phyloP scores from a whole-genome alignment of 2,888 invertebrate genomes.

The Epirrhoe alternata region DNA sequence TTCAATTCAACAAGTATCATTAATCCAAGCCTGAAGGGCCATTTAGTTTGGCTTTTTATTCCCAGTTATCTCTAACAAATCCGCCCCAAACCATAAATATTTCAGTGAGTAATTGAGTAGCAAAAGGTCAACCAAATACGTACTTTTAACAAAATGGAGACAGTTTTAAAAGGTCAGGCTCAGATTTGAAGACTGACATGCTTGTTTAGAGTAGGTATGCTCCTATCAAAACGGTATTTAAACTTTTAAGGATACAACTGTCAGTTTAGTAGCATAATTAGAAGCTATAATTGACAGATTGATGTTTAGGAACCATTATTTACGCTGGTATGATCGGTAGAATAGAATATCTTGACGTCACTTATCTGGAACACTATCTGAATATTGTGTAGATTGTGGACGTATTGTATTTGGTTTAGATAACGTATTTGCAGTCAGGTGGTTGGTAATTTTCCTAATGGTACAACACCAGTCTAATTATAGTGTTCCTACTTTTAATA shows the following conservation, averaged over 20 bases:
- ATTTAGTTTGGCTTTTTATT: conserved; percentile 2
- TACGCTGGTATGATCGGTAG: conserved; percentile 3
- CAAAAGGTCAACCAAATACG: conserved; percentile 4
- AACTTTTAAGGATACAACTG: background rate
- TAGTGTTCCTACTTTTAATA: background rate
- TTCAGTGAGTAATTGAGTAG: conserved; percentile 11
- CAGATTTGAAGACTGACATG: background rate
- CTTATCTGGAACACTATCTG: conserved; percentile 21
- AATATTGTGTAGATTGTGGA: conserved; percentile 11
- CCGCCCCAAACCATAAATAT: conserved; percentile 13
- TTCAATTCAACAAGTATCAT: conserved; percentile 16
- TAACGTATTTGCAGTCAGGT: conserved; percentile 37
- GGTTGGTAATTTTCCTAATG: conserved; percentile 43
- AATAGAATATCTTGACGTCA: conserved; percentile 12
- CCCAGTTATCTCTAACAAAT: conserved; percentile 8
- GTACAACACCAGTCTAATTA: background rate
- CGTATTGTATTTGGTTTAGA: conserved; percentile 31
- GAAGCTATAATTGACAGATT: background rate
- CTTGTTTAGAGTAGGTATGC: background rate
- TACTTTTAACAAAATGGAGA: conserved; percentile 9
- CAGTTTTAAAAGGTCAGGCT: background rate
- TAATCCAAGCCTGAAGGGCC: background rate
- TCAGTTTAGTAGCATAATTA: background rate
- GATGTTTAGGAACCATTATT: background rate
- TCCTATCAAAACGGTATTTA: too few relatives aligned